Evolutionary conservation across 2,888 invertebrate genomes (phyloP).

Genomic region (Erebia ligea): DNA sequence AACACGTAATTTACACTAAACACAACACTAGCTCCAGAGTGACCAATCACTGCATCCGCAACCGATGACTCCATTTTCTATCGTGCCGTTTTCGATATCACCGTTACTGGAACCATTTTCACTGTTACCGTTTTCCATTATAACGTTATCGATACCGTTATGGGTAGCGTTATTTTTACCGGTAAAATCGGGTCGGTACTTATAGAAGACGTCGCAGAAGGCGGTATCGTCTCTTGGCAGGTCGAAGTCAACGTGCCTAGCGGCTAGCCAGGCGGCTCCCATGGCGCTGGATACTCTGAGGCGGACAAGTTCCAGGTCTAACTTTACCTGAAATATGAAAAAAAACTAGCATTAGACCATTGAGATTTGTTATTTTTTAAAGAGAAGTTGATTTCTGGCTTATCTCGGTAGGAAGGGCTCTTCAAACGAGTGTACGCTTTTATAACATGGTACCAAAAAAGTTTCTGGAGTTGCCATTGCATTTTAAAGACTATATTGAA

Average conservation of each 20-base stretch:
- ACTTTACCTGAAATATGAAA: constrained; percentile 56
- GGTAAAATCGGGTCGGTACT: constrained; percentile 65
- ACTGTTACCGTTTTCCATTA: constrained; percentile 26
- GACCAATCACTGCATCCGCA: constrained; percentile 56
- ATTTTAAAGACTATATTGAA: no score
- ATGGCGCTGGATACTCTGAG: constrained; percentile 90
- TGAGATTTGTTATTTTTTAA: no score
- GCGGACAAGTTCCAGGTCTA: constrained; percentile 84
- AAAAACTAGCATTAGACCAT: neutral
- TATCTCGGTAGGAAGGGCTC: no score
- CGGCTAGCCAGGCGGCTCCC: constrained; percentile 94
- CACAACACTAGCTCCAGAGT: constrained; percentile 48
- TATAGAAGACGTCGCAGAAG: constrained; percentile 87
- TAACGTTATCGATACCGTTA: constrained; percentile 22
- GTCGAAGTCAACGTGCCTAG: constrained; percentile 85
- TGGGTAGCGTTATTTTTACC: constrained; percentile 45
- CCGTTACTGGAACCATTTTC: neutral
- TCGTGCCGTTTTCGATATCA: constrained; percentile 6
- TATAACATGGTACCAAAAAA: no score
- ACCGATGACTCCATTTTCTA: constrained; percentile 38
- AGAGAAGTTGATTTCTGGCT: no score
- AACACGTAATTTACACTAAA: neutral
- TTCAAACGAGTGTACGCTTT: no score
- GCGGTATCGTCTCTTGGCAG: constrained; percentile 88
- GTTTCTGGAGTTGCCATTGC: no score